Base-by-base conservation (phyloP, 2,113 vertebrate genomes). In the Trematomus loennbergii region DNA sequence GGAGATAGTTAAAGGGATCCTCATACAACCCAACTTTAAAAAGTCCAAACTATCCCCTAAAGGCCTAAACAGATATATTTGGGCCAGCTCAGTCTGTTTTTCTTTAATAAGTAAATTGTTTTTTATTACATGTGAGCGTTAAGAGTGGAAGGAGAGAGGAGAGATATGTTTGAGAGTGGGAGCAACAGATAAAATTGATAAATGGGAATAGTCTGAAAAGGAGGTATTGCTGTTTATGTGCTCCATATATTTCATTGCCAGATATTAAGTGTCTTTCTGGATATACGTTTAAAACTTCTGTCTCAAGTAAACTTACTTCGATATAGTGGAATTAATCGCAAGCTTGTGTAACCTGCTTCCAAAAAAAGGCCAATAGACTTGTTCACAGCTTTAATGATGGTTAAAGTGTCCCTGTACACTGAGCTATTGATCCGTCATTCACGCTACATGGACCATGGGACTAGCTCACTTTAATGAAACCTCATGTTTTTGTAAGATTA, bases 171-270 rank as follows among this genome's bases (percentile, higher is more conserved):
- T 46, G 11, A 48, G 65, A 59, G 16, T 20, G 20, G 29, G 50
- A 73, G 62, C 16, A 52, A 54, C 40, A 18, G 63, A 50, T 68
- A 29, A 33, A 71, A 20, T 36, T 36, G 22, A 61, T 59, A 15
- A 49, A 20, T 17, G 59, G 4, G 6, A 49, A n/a, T 16, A 12
- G 12, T 43, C 5, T 57, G n/a, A 62, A 5, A 45, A 46, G 20
- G 29, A 46, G n/a, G 11, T 29, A 40, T 40, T 40, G n/a, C 43
- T 55, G 20, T 16, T 45, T 36, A 18, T 77, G 13, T 36, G 45
- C 60, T 17, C 36, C 8, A 20, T 59, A 4, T 2, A 40, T 46
- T 54, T 6, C 36, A 73, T 52, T 53, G 45, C 13, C 9, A 40
- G 46, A 40, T 72, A 18, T 40, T 10, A 20, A 12, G 33, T 45